Conservation (phyloP, 2,797 vertebrate species). For the Eremophila alpestris region DNA sequence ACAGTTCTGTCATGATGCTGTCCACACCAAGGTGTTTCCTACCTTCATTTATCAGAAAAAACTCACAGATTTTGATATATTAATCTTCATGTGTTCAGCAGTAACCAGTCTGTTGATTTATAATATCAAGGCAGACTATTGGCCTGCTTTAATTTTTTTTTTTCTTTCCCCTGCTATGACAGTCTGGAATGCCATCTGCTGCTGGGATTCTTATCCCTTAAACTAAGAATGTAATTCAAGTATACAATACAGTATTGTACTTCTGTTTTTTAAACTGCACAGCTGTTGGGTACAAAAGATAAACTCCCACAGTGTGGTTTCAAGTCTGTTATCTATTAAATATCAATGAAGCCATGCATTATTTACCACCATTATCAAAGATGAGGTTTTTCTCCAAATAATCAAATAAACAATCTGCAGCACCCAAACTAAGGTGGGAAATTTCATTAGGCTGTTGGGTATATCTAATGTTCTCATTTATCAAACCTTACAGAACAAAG, state of each 20-base stretch:
- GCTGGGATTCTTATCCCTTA: slow-evolving; percentile 71
- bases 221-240: slow-evolving; percentile 69
- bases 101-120: slow-evolving; percentile 65
- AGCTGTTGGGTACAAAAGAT: slow-evolving; percentile 67
- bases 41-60: background rate
- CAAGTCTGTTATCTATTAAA: slow-evolving; percentile 71
- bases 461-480: slow-evolving; percentile 53
- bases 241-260: slow-evolving; percentile 59
- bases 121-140: slow-evolving; percentile 34
- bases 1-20: background rate
- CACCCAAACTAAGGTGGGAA: slow-evolving; percentile 25
- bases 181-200: slow-evolving; percentile 73
- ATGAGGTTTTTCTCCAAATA: slow-evolving; percentile 35
- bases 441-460: slow-evolving; percentile 55
- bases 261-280: slow-evolving; percentile 57
- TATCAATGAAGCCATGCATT: slow-evolving; percentile 61
- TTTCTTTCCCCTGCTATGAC: slow-evolving; percentile 31
- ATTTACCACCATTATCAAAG: slow-evolving; percentile 47
- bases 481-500: slow-evolving; percentile 41
- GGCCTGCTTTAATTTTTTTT: background rate
- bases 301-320: slow-evolving; percentile 41
- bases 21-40: background rate
- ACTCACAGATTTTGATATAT: slow-evolving; percentile 31
- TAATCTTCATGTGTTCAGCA: slow-evolving; percentile 40
- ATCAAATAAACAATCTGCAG: slow-evolving; percentile 65